phyloP scores from a whole-genome alignment of 2,797 vertebrate genomes.

The Emydoidea blandingii region DNA sequence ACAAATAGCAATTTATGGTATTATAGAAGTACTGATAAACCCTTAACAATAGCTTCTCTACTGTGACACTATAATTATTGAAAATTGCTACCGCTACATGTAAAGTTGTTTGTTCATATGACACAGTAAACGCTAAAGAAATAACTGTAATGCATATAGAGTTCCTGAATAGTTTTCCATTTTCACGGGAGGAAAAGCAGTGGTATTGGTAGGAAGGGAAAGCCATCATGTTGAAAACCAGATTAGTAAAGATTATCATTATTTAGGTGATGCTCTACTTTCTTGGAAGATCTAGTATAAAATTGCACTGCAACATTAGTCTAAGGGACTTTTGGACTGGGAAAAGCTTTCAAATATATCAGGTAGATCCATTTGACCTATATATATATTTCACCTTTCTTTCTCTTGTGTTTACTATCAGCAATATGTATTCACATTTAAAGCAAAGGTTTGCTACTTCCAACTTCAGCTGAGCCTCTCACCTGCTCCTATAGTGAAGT shows the following conservation, averaged over 20 bases:
- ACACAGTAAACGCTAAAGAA: constrained; percentile 4
- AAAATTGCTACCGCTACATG: neutral
- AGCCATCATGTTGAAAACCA: neutral
- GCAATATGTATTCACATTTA: neutral
- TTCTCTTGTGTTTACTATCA: neutral
- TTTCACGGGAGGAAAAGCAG: neutral
- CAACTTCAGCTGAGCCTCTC: neutral
- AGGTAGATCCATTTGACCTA: neutral
- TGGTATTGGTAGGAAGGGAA: neutral
- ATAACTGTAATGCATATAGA: neutral
- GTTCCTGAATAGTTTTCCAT: neutral
- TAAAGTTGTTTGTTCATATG: neutral
- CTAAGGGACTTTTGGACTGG: neutral
- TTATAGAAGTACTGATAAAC: neutral
- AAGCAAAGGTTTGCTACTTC: neutral
- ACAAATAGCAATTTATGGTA: neutral
- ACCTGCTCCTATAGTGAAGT: neutral
- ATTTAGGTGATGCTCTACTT: neutral
- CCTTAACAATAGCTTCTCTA: neutral
- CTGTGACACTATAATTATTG: neutral
- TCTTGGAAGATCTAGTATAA: neutral
- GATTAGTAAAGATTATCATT: neutral
- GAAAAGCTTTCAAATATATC: neutral
- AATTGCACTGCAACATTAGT: rapidly evolving
- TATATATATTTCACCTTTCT: neutral